Percentiles rank a stretch among this genome's conserved stretches.
Conservation (phyloP, 2,797 vertebrate species). For the Smutsia temminckii region DNA sequence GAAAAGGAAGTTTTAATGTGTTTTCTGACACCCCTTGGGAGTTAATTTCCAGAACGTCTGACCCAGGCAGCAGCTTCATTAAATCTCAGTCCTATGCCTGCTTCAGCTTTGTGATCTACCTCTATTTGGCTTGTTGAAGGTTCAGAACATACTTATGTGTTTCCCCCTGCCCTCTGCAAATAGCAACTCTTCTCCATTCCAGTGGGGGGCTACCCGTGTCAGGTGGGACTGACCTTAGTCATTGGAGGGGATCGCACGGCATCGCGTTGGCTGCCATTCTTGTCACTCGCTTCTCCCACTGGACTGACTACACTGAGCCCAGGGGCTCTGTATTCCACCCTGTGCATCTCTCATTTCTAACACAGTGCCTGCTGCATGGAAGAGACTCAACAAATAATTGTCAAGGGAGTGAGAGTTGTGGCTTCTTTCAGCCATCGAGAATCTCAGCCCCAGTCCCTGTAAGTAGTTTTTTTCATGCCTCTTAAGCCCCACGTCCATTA, state of each 20-base stretch:
- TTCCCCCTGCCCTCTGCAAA: not conserved
- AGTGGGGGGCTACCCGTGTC: not conserved
- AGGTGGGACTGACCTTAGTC: not conserved
- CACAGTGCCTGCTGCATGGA: not conserved
- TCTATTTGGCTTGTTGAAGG: not conserved
- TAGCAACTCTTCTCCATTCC: not conserved
- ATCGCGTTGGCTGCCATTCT: not conserved
- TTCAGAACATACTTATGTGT: not conserved
- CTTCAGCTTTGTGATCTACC: not conserved
- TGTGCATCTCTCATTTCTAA: not conserved
- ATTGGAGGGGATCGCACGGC: too few relatives aligned
- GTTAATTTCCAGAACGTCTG: not conserved
- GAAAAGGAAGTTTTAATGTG: slow-evolving; percentile 16
- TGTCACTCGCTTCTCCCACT: not conserved
- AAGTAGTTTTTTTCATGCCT: slow-evolving; percentile 8
- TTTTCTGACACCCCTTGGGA: not conserved
- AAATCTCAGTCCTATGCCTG: not conserved
- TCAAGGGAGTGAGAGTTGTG: not conserved
- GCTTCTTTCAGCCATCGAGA: not conserved
- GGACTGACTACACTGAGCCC: not conserved
- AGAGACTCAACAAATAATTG: not conserved
- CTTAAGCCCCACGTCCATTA: slow-evolving; percentile 29
- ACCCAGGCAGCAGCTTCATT: not conserved
- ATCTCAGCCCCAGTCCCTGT: not conserved
- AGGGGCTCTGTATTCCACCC: not conserved